A percentile compares a stretch with the other conserved stretches of the same genome.
phyloP scores from a whole-genome alignment of 2,888 invertebrate species.

The Syrphus vitripennis region DNA sequence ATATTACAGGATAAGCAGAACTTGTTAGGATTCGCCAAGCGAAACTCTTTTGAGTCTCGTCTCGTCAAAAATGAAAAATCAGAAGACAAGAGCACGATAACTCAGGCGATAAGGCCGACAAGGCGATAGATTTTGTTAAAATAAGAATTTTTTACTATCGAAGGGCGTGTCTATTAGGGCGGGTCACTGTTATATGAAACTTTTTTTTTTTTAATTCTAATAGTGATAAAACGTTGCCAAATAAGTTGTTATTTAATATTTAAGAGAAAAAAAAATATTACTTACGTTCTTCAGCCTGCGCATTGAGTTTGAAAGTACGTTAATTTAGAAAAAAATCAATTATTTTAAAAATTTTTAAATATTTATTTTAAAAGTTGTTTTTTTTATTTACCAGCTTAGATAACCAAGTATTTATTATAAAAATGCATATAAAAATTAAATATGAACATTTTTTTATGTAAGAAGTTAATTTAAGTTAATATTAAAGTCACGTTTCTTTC shows the following conservation, averaged over 20 bases:
- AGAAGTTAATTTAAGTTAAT: not conserved
- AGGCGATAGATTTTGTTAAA: too few relatives aligned
- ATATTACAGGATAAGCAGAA: too few relatives aligned
- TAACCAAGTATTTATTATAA: not conserved
- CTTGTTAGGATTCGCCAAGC: too few relatives aligned
- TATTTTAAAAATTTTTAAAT: not conserved
- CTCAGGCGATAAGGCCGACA: too few relatives aligned
- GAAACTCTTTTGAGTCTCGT: too few relatives aligned
- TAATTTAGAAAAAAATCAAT: not conserved
- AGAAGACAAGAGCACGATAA: too few relatives aligned
- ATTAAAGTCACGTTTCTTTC: not conserved
- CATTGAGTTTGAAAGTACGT: not conserved
- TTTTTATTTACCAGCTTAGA: not conserved
- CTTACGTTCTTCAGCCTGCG: not conserved
- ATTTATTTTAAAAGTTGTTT: not conserved
- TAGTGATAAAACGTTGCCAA: not conserved
- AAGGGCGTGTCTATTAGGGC: not conserved
- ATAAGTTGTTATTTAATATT: not conserved
- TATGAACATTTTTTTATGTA: not conserved
- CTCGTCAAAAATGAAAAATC: too few relatives aligned
- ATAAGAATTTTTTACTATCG: too few relatives aligned
- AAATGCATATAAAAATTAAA: not conserved
- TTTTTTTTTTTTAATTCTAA: not conserved
- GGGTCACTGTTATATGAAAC: not conserved
- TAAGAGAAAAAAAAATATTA: not conserved